Conservation (phyloP, 2,888 invertebrate genomes). For the Spatulosminthurus flaviceps region DNA sequence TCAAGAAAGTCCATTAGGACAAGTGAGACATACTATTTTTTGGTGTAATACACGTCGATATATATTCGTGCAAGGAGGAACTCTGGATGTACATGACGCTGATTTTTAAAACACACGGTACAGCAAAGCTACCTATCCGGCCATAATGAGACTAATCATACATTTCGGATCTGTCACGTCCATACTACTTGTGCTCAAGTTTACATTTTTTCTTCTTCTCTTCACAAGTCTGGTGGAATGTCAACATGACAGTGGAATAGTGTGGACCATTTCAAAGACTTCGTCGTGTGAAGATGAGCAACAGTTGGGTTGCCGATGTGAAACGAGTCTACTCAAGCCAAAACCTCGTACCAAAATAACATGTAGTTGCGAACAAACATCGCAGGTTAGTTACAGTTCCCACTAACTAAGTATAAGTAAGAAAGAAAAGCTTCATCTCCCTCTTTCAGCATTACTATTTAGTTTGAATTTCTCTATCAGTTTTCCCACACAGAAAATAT, state of each 20-base stretch:
- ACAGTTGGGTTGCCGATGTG: slow-evolving; percentile 48
- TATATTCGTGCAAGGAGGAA: no score
- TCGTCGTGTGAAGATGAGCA: slow-evolving; percentile 45
- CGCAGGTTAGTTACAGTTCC: slow-evolving; percentile 34
- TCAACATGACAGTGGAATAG: slow-evolving; percentile 36
- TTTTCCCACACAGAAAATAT: background rate
- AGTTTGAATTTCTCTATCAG: background rate
- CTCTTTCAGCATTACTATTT: background rate
- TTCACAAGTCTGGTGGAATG: slow-evolving; percentile 23
- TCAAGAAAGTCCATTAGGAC: no score
- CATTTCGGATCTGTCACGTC: background rate
- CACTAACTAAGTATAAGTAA: no score
- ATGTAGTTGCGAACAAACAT: slow-evolving; percentile 36
- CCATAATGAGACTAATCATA: slow-evolving; percentile 16
- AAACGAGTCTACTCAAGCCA: slow-evolving; percentile 41
- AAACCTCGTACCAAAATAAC: slow-evolving; percentile 45
- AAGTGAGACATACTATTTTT: no score
- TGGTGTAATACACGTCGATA: no score
- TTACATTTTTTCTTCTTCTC: slow-evolving; percentile 17
- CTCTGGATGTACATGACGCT: no score
- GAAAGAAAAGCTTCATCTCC: slow-evolving; percentile 2
- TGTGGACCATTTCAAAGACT: slow-evolving; percentile 46
- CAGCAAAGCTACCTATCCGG: background rate
- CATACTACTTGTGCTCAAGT: background rate
- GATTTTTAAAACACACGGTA: background rate